Conservation (phyloP, 2,797 vertebrate genomes). For the Typhlichthys eigenmanni region DNA sequence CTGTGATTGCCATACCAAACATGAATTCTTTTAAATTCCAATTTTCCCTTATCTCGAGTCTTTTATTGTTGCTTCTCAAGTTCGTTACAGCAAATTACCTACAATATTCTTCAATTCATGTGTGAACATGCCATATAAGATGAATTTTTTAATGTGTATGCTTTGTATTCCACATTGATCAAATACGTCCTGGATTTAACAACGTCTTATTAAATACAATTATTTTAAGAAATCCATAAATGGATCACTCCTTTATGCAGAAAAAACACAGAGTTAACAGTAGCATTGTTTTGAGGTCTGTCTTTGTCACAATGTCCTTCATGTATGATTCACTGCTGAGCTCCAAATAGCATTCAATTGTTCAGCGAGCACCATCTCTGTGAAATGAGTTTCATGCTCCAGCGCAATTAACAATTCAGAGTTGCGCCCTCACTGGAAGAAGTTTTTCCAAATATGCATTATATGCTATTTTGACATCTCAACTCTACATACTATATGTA, state of each 20-base stretch:
- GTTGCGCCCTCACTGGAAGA: not conserved
- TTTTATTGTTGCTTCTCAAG: constrained; percentile 5
- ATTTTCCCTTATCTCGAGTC: constrained; percentile 21
- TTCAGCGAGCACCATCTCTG: constrained; percentile 29
- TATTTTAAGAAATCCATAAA: not conserved
- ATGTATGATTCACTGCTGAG: constrained; percentile 18
- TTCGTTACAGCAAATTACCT: constrained; percentile 16
- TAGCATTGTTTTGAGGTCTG: constrained; percentile 9
- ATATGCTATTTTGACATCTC: too few relatives aligned
- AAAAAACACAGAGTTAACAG: not conserved
- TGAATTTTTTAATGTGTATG: constrained; percentile 4
- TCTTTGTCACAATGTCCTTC: constrained; percentile 7
- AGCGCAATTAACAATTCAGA: constrained; percentile 21
- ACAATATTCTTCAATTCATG: constrained; percentile 3
- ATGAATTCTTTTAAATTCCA: constrained; percentile 8
- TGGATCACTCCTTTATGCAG: not conserved
- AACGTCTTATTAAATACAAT: not conserved
- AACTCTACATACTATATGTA: too few relatives aligned
- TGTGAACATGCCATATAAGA: constrained; percentile 4
- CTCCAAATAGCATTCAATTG: constrained; percentile 22
- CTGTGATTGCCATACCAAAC: constrained; percentile 12
- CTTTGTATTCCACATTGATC: not conserved
- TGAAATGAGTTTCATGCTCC: constrained; percentile 29
- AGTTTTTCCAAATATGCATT: too few relatives aligned
- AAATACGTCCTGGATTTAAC: constrained; percentile 6